phyloP scores from a whole-genome alignment of 2,797 vertebrate genomes.

The Todus mexicanus region DNA sequence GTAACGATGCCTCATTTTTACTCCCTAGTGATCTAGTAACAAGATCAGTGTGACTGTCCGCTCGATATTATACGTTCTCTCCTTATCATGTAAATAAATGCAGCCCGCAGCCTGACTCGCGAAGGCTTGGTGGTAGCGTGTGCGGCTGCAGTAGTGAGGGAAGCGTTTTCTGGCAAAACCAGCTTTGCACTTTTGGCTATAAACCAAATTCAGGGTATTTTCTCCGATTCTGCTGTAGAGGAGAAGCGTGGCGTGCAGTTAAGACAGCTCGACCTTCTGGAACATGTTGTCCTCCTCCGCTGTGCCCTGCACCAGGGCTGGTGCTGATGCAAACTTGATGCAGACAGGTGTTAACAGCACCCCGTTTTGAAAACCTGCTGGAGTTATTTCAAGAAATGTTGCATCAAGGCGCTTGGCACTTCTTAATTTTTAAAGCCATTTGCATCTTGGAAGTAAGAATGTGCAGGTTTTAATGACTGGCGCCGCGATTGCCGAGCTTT shows the following conservation, averaged over 20 bases:
- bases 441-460: constrained; percentile 9
- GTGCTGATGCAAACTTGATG: constrained; percentile 46
- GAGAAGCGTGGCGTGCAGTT: background rate
- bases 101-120: background rate
- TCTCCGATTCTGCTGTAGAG: background rate
- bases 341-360: constrained; percentile 58
- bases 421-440: constrained; percentile 14
- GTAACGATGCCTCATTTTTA: background rate
- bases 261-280: constrained; percentile 11
- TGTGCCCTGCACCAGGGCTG: background rate
- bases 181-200: constrained; percentile 1
- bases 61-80: background rate
- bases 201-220: constrained; percentile 17
- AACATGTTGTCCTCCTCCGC: background rate
- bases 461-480: background rate
- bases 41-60: background rate
- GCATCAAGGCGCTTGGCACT: constrained; percentile 32
- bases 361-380: constrained; percentile 50
- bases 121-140: background rate
- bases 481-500: background rate
- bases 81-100: constrained; percentile 37
- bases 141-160: background rate
- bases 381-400: constrained; percentile 53
- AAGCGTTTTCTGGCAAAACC: background rate
- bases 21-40: background rate